Percentiles rank a stretch among this genome's conserved stretches.
Evolutionary conservation across 2,888 invertebrate species (phyloP).

Genomic region (Biston betularia): DNA sequence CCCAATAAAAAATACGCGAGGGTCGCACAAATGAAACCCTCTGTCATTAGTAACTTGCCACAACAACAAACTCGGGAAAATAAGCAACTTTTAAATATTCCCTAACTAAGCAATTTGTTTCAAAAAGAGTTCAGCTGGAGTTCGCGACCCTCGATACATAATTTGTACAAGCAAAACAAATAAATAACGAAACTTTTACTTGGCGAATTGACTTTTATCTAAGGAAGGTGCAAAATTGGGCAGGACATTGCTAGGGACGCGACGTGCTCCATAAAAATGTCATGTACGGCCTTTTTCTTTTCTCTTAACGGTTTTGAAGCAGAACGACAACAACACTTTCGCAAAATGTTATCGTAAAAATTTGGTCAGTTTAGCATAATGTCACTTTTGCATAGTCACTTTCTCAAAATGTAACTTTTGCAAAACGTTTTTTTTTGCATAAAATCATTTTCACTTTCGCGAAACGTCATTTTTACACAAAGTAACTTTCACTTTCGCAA

Average conservation of each 20-base stretch:
- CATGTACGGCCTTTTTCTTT: too few species aligned
- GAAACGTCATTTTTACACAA: too few species aligned
- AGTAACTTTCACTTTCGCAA: too few species aligned
- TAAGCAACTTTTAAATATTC: conserved; percentile 42
- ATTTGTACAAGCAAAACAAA: conserved; percentile 68
- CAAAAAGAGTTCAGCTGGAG: conserved; percentile 42
- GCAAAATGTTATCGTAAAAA: too few species aligned
- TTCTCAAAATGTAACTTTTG: too few species aligned
- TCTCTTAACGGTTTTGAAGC: too few species aligned
- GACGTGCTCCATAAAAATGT: too few species aligned
- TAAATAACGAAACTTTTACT: conserved; percentile 68
- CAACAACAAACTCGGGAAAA: conserved; percentile 21
- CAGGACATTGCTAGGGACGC: conserved; percentile 29
- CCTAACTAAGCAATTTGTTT: conserved; percentile 46
- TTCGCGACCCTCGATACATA: conserved; percentile 53
- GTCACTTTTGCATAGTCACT: too few species aligned
- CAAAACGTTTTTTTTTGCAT: too few species aligned
- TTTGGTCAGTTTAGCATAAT: too few species aligned
- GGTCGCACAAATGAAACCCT: conserved; percentile 20
- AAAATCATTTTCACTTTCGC: too few species aligned
- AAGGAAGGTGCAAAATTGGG: conserved; percentile 52
- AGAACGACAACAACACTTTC: too few species aligned
- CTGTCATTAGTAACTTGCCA: conserved; percentile 19
- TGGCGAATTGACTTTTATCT: conserved; percentile 45
- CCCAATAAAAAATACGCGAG: conserved; percentile 5